These are phyloP conservation scores for Archaeoteleia sp. DNA, from an alignment of 2,888 invertebrate genomes.

Conservation along the genomic window DNA sequence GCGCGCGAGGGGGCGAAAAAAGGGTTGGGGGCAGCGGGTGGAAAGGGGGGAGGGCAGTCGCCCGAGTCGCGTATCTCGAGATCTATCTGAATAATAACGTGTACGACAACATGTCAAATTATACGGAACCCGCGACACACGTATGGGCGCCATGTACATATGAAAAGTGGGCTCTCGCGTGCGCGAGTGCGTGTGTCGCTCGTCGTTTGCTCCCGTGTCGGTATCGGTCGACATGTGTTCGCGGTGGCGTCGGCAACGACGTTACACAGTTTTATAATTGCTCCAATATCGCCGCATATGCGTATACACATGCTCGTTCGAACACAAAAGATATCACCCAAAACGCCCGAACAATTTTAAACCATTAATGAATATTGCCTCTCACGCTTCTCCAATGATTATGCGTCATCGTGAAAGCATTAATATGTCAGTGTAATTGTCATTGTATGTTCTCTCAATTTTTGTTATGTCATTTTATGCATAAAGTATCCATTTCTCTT, in stretches of 20 bases:
- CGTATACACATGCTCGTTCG: conserved; percentile 35
- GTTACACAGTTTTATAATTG: conserved; percentile 68
- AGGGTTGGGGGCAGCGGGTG: too few relatives aligned
- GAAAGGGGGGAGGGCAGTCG: conserved; percentile 31
- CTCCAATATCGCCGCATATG: conserved; percentile 52
- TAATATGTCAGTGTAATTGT: too few relatives aligned
- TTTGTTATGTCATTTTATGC: too few relatives aligned
- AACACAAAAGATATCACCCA: conserved; percentile 42
- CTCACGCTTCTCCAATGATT: too few relatives aligned
- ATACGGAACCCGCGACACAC: conserved; percentile 70
- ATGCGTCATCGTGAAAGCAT: too few relatives aligned
- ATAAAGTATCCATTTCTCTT: too few relatives aligned
- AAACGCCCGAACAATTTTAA: conserved; percentile 39
- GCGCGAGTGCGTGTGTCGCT: conserved; percentile 57
- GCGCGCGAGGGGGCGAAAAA: too few relatives aligned
- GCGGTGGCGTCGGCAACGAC: conserved; percentile 54
- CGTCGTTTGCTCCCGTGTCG: conserved; percentile 52
- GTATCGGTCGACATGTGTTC: conserved; percentile 65
- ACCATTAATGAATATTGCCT: too few relatives aligned
- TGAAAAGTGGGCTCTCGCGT: conserved; percentile 53
- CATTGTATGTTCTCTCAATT: too few relatives aligned
- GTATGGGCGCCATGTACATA: conserved; percentile 50
- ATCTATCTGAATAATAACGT: conserved; percentile 75
- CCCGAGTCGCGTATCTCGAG: conserved; percentile 67
- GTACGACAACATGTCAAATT: conserved; percentile 75